Base-by-base conservation (phyloP, 2,888 invertebrate genomes). In the Gnatocerus cornutus region DNA sequence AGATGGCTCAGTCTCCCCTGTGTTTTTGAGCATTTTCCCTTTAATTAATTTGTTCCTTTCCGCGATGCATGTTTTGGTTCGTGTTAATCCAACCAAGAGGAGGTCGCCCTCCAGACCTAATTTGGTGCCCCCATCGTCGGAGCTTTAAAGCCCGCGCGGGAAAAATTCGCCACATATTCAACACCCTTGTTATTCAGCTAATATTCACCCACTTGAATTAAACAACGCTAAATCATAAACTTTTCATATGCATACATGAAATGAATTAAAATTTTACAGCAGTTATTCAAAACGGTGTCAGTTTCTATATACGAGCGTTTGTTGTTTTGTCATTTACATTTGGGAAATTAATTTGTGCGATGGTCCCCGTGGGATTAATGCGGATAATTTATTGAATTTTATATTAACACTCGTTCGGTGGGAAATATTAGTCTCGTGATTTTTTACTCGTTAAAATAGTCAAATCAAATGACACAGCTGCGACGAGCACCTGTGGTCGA, bases 231-330 rank as follows among this genome's bases (percentile, higher is more conserved):
- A 80, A 80, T 80, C 79, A 80, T 79, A 63, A 76, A 79, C 77
- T 80, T 80, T 80, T 83, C 83, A 83, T 77, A 76, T 78, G 81
- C 83, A 83, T 79, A 81, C 81, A 81, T 73, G 80, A 78, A 80
- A 82, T 82, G 82, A 83, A 82, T 83, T 82, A 82, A 82, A 82
- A 82, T 83, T 82, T 82, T 81, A 82, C 81, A 81, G 78, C 80
- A 77, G 76, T 78, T 77, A 78, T 78, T 77, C 74, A 78, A 73
- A 76, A 76, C 71, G 73, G 73, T 77, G 77, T 76, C 74, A 75
- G 74, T 74, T 76, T 76, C 74, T 76, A 75, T 72, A 73, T 71
- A 65, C 58, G 73, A 65, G 68, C 74, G 72, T 77, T 76, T 74
- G 76, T 77, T 78, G 77, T 78, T 76, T 78, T 79, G 79, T 79